Evolutionary conservation across 2,113 vertebrate genomes (phyloP), one percentile per base, ranked within the genome.

Genomic region (Candoia aspera): DNA sequence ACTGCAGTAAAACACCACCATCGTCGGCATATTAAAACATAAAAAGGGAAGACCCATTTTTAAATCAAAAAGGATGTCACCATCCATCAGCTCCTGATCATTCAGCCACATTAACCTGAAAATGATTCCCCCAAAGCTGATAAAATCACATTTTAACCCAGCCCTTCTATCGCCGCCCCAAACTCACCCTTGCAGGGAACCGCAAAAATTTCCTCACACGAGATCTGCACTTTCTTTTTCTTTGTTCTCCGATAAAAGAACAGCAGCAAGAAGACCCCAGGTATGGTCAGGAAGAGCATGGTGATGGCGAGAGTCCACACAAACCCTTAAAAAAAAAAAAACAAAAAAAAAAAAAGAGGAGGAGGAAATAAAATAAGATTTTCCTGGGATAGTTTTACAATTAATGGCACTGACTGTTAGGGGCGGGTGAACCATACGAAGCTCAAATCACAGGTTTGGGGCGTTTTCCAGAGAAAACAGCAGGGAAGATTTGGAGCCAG

Each of bases 201-300:
- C 0, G 6, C 4, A 13, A 12, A 90, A 2, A 84, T 92, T 24
- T 13, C 13, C 0, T 55, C 29, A 2, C 59, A 42, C 0, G 8
- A 92, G 86, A 21, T 96, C 94, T 93, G 21, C 3, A 5, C 90
- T 91, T 26, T n/a, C 33, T 90, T 90, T 24, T 92, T 96, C 86
- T 24, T 92, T 26, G 89, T 87, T 33, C 97, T 94, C 21, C 94
- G 89, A 53, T 96, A 64, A 26, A 90, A 91, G 58, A 98, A 91
- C 1, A 95, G 87, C 26, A 96, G 26, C 58, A 95, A 91, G n/a
- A 94, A 89, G 54, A 93, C 91, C 9, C 95, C 96, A 58, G 89
- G 95, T 83, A 93, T 87, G 42, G 95, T 0, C 0, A 97, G 93
- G 88, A 97, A 0, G 1, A 90, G 0, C 8, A 94, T 84, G 13